phyloP scores from a whole-genome alignment of 1,140 invertebrate genomes.

The Neodiprion pinetum region DNA sequence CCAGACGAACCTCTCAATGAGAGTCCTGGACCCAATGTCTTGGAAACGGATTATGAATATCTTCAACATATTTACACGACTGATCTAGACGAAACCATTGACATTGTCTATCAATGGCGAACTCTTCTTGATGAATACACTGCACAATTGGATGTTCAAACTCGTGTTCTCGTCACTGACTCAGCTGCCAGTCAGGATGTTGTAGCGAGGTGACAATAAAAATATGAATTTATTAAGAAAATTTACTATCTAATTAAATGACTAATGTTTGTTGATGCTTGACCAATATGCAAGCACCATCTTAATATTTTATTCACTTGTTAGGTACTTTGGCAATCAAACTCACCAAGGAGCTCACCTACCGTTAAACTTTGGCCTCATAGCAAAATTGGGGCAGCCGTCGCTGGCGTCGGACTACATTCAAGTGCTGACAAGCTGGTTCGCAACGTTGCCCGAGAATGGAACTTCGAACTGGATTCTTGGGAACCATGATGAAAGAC shows the following conservation, averaged over 20 bases:
- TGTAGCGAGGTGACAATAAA: slow-evolving; percentile 34
- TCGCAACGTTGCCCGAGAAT: slow-evolving; percentile 57
- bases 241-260: too few species aligned
- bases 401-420: slow-evolving; percentile 59
- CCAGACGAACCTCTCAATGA: slow-evolving; percentile 64
- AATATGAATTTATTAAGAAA: too few species aligned
- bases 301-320: slow-evolving; percentile 61
- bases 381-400: slow-evolving; percentile 47
- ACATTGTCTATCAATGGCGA: slow-evolving; percentile 60
- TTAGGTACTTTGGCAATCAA: slow-evolving; percentile 54
- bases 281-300: slow-evolving; percentile 62
- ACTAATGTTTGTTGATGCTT: slow-evolving; percentile 52
- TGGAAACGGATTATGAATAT: slow-evolving; percentile 64
- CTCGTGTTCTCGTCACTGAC: slow-evolving; percentile 37
- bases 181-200: slow-evolving; percentile 37
- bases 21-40: slow-evolving; percentile 46
- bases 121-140: slow-evolving; percentile 65
- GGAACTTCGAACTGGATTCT: slow-evolving; percentile 62
- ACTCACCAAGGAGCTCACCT: slow-evolving; percentile 64
- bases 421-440: slow-evolving; percentile 57
- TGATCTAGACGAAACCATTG: slow-evolving; percentile 31
- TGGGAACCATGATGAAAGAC: slow-evolving; percentile 69
- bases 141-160: slow-evolving; percentile 26
- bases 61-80: slow-evolving; percentile 61
- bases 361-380: slow-evolving; percentile 68